Evolutionary conservation across 2,113 vertebrate species (phyloP).

Genomic region (Scolopax mira): DNA sequence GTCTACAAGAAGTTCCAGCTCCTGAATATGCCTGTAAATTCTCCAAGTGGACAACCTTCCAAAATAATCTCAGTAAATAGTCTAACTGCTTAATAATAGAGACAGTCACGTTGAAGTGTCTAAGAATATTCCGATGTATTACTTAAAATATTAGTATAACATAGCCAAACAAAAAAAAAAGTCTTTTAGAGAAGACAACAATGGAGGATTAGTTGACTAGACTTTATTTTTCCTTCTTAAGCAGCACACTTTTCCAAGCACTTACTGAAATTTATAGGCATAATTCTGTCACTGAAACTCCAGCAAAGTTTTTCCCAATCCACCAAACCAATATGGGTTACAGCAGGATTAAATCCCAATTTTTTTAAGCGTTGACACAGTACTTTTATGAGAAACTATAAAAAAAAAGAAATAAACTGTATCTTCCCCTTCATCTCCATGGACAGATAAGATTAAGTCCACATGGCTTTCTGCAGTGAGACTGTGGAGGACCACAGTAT

Average conservation of each 20-base stretch:
- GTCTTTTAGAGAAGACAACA: not conserved
- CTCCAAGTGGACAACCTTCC: not conserved
- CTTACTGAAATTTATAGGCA: constrained; percentile 26
- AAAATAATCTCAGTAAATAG: not conserved
- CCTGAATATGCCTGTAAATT: not conserved
- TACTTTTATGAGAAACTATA: constrained; percentile 20
- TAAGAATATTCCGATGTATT: not conserved
- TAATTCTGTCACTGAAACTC: not conserved
- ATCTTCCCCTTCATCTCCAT: not conserved
- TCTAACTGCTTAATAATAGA: not conserved
- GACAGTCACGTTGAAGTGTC: not conserved
- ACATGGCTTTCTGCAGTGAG: not conserved
- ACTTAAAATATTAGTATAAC: not conserved
- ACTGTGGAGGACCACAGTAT: not conserved
- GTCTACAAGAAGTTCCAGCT: not conserved
- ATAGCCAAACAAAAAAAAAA: not conserved
- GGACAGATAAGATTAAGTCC: not conserved
- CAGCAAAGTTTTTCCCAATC: not conserved
- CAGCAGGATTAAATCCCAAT: not conserved
- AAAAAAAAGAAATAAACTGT: constrained; percentile 16
- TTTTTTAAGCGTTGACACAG: constrained; percentile 35
- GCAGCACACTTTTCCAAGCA: not conserved
- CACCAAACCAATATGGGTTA: not conserved
- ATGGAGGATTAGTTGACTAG: not conserved
- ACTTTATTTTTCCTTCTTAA: constrained; percentile 12